Conservation (phyloP, 1,140 invertebrate species). For the Probaryconus sp. region DNA sequence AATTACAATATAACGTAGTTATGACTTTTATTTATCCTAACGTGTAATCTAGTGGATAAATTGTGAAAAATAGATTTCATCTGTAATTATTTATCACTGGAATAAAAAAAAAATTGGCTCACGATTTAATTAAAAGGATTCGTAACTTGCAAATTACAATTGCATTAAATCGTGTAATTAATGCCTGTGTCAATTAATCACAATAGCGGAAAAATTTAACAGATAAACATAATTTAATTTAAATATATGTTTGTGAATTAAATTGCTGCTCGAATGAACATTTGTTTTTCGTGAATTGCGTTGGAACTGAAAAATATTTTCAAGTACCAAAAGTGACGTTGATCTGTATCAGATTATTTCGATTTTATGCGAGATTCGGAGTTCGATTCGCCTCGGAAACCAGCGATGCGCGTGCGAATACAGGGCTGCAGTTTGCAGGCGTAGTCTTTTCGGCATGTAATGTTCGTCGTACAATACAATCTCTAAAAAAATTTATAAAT, state of each 20-base stretch:
- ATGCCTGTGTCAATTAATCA: constrained; percentile 1
- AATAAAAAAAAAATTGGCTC: no score
- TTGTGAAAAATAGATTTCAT: no score
- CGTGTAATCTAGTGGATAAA: no score
- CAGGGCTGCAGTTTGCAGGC: constrained; percentile 60
- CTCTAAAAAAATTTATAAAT: constrained; percentile 15
- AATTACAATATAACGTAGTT: no score
- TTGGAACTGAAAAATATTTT: constrained; percentile 26
- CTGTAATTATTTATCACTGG: no score
- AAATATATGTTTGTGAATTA: not conserved
- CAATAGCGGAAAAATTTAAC: constrained; percentile 1
- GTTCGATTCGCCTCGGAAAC: constrained; percentile 49
- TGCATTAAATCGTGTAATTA: constrained; percentile 12
- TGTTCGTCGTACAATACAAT: constrained; percentile 22
- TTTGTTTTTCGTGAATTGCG: constrained; percentile 7
- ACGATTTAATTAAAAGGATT: no score
- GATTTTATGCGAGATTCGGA: constrained; percentile 46
- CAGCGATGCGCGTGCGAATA: constrained; percentile 50
- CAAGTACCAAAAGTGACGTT: constrained; percentile 26
- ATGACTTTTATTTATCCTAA: no score
- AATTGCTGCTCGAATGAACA: not conserved
- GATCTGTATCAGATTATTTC: constrained; percentile 34
- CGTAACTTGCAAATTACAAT: constrained; percentile 22
- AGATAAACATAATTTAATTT: not conserved
- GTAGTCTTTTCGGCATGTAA: constrained; percentile 33